phyloP scores from a whole-genome alignment of 2,888 invertebrate genomes.

The Corbicula japonica region DNA sequence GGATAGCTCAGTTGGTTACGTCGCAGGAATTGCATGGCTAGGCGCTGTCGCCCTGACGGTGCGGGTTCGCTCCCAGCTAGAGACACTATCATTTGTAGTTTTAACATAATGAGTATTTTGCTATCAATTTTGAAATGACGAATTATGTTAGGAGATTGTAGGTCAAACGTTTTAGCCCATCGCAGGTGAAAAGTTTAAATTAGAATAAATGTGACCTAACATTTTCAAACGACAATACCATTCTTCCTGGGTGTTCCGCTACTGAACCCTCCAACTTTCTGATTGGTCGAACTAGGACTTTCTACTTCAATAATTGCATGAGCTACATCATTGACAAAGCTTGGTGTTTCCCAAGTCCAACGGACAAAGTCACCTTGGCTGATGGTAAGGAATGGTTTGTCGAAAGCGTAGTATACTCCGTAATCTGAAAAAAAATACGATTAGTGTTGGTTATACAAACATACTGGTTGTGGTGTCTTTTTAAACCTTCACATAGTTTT shows the following conservation, averaged over 20 bases:
- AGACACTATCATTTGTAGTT: too few species aligned
- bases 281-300: slow-evolving; percentile 49
- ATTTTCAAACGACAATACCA: too few species aligned
- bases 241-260: slow-evolving; percentile 52
- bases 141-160: too few species aligned
- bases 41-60: too few species aligned
- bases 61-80: too few species aligned
- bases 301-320: slow-evolving; percentile 49
- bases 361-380: slow-evolving; percentile 70
- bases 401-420: slow-evolving; percentile 73
- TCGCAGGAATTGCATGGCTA: too few species aligned
- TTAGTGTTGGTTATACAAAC: neutral
- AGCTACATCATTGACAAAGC: slow-evolving; percentile 46
- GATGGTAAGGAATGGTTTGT: slow-evolving; percentile 59
- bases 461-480: neutral
- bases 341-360: slow-evolving; percentile 69
- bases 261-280: slow-evolving; percentile 54
- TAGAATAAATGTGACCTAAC: too few species aligned
- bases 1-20: too few species aligned
- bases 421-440: slow-evolving; percentile 71
- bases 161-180: too few species aligned
- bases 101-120: too few species aligned
- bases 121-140: too few species aligned
- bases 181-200: too few species aligned
- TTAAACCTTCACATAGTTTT: neutral